Evolutionary conservation across 2,888 invertebrate genomes (phyloP).

Genomic region (Drosophila mercatorum): DNA sequence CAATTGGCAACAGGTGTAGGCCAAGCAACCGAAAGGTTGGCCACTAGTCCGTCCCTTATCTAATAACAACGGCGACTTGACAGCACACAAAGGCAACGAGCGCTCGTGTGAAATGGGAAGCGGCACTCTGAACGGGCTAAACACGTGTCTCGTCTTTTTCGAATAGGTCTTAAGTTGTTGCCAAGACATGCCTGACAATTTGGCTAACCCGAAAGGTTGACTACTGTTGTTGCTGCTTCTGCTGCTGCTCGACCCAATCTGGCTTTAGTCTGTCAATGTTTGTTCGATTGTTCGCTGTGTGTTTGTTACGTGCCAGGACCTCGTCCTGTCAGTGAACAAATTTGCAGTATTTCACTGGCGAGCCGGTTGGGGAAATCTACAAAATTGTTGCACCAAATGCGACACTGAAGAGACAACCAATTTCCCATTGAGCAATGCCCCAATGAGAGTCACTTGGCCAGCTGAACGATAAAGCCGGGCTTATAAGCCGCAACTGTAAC

Average conservation of each 20-base stretch:
- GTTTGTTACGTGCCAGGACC: constrained; percentile 66
- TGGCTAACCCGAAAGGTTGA: constrained; percentile 41
- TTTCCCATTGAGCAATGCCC: constrained; percentile 37
- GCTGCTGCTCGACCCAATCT: constrained; percentile 54
- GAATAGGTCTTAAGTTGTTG: constrained; percentile 67
- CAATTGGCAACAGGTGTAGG: constrained; percentile 77
- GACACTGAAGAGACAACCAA: constrained; percentile 68
- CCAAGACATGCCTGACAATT: constrained; percentile 45
- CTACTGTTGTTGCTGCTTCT: constrained; percentile 19
- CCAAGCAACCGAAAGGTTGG: constrained; percentile 55
- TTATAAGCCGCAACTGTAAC: constrained; percentile 28
- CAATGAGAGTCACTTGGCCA: constrained; percentile 6
- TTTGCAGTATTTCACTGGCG: constrained; percentile 63
- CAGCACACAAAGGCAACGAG: constrained; percentile 49
- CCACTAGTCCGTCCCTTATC: constrained; percentile 63
- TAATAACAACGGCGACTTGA: constrained; percentile 55
- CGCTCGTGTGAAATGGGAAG: constrained; percentile 34
- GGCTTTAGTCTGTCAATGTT: constrained; percentile 64
- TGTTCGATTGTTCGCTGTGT: constrained; percentile 53
- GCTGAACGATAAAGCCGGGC: constrained; percentile 12
- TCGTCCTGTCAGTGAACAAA: constrained; percentile 67
- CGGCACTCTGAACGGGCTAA: constrained; percentile 36
- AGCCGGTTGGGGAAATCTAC: constrained; percentile 72
- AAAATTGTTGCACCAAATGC: constrained; percentile 69
- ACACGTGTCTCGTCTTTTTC: constrained; percentile 59